Evolutionary conservation across 2,888 invertebrate species (phyloP), one percentile per base, ranked within the genome.

Genomic region (Heliothis peltigera): DNA sequence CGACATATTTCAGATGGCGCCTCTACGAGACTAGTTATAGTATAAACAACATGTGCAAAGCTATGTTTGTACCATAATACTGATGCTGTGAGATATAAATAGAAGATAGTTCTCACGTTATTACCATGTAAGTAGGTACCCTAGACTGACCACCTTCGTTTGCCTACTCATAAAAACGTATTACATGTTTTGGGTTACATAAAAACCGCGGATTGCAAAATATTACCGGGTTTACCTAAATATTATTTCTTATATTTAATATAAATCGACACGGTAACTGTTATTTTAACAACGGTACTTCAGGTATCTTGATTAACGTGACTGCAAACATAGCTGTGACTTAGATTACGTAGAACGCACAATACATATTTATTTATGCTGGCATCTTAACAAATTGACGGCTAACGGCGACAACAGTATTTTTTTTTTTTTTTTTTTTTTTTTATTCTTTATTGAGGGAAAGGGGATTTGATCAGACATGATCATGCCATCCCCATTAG

Each of bases 281-380:
- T 64, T 70, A 75, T 44, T 51, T 43, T 42, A 18, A 17, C 46
- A 52, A 64, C 55, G 72, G 72, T 55, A 35, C 65, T 55, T 54
- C 55, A 55, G 69, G 54, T 54, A 60, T 51, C 35, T 61, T 49
- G 69, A 69, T 69, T 55, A 46, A 47, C 53, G 57, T 70, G 57
- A 62, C 57, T 44, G 35, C 42, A 62, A 19, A 64, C 32, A 28
- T 25, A 39, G 12, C 44, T 53, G 39, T 44, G 32, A 43, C 22
- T 46, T 17, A 28, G 1, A 63, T 51, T 55, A 48, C 43, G 35
- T 59, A 47, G 43, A 63, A 39, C 44, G n/a, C n/a, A 54, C 39
- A 55, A 52, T 68, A 49, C 47, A 60, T 56, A 71, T 73, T 71
- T 57, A 73, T 65, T 56, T 76, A 76, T 60, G 53, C 65, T 76